Conservation (phyloP, 2,888 invertebrate genomes). For the Acronicta psi region DNA sequence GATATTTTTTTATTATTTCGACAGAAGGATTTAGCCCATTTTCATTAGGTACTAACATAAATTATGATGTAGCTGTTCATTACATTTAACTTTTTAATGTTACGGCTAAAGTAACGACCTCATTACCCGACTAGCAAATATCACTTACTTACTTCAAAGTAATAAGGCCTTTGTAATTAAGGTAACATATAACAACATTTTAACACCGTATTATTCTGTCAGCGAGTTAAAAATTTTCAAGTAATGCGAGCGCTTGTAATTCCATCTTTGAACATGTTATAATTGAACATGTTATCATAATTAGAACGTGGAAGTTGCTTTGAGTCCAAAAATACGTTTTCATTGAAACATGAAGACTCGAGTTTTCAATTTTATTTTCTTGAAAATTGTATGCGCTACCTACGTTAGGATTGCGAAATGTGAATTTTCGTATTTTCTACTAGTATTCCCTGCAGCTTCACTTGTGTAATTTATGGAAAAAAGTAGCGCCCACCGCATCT, state of each 20-base stretch:
- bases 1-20: background rate
- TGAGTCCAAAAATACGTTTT: constrained; percentile 6
- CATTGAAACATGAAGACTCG: constrained; percentile 2
- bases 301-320: background rate
- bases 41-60: background rate
- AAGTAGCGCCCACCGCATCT: background rate
- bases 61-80: background rate
- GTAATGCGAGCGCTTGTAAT: too few relatives aligned
- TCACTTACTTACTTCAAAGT: background rate
- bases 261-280: too few relatives aligned
- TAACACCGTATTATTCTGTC: background rate
- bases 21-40: background rate
- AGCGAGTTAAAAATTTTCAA: too few relatives aligned
- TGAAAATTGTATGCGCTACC: constrained; percentile 9
- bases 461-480: constrained; percentile 20
- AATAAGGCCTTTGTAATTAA: background rate
- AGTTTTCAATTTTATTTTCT: too few relatives aligned
- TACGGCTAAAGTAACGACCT: background rate
- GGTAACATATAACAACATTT: background rate
- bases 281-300: background rate
- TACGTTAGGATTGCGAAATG: background rate
- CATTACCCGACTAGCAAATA: background rate
- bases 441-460: constrained; percentile 1
- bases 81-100: background rate
- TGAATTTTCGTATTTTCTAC: constrained; percentile 1